Conservation (phyloP, 2,113 vertebrate species). For the Rostratula benghalensis region DNA sequence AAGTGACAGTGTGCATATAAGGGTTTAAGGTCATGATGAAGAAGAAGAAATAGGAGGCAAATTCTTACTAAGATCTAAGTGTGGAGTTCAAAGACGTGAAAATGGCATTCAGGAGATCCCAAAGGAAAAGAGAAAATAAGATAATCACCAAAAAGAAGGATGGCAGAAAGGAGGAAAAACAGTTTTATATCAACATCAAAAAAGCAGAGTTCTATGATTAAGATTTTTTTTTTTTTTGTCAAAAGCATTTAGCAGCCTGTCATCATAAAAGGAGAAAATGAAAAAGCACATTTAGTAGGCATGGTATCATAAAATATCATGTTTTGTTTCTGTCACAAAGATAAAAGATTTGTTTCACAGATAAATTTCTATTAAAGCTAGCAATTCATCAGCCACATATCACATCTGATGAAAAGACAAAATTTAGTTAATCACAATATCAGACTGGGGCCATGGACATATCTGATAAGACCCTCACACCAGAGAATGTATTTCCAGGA, state of each 20-base stretch:
- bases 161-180: not conserved
- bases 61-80: not conserved
- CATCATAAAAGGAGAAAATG: not conserved
- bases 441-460: fast-evolving
- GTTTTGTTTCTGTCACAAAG: not conserved
- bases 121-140: not conserved
- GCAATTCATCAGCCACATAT: not conserved
- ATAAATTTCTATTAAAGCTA: not conserved
- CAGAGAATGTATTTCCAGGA: not conserved
- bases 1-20: not conserved
- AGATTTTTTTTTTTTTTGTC: not conserved
- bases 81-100: not conserved
- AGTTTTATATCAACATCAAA: not conserved
- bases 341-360: not conserved
- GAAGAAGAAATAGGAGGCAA: not conserved
- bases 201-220: not conserved
- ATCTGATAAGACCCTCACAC: not conserved
- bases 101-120: not conserved
- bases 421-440: not conserved
- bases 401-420: not conserved
- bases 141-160: not conserved
- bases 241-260: not conserved
- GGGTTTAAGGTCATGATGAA: not conserved
- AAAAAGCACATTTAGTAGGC: not conserved
- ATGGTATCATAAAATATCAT: not conserved